Conservation (phyloP, 2,888 invertebrate genomes). For the Drosophila basisetae region DNA sequence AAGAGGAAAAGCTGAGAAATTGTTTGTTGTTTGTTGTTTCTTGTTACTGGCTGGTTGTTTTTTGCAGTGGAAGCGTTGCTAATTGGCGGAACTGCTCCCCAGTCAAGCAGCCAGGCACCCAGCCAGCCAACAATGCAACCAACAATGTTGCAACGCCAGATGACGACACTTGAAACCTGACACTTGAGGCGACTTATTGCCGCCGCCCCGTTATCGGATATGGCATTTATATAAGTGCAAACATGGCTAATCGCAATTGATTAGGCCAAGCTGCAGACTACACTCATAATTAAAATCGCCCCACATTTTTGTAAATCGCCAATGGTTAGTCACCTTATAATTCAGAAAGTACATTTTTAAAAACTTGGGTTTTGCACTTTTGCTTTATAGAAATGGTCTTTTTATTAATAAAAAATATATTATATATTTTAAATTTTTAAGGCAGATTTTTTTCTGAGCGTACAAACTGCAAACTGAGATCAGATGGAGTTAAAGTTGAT, state of each 20-base stretch:
- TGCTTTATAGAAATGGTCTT: too few relatives aligned
- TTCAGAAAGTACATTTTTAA: background rate
- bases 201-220: constrained; percentile 66
- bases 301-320: background rate
- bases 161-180: constrained; percentile 70
- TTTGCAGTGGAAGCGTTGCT: constrained; percentile 75
- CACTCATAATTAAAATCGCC: background rate
- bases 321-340: background rate
- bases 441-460: background rate
- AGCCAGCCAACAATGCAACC: constrained; percentile 8
- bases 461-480: constrained; percentile 6
- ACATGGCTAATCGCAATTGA: constrained; percentile 81
- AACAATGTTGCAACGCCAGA: constrained; percentile 73
- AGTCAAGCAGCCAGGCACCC: constrained; percentile 20
- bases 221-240: constrained; percentile 75
- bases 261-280: constrained; percentile 48
- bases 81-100: constrained; percentile 77
- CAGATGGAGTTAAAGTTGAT: constrained; percentile 3
- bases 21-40: constrained; percentile 35
- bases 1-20: constrained; percentile 70
- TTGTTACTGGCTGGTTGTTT: constrained; percentile 7
- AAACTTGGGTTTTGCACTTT: background rate
- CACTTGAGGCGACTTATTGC: constrained; percentile 67
- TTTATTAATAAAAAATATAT: background rate
- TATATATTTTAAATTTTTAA: background rate